Conservation (phyloP, 2,113 vertebrate genomes). For the Nansenia antarctica region DNA sequence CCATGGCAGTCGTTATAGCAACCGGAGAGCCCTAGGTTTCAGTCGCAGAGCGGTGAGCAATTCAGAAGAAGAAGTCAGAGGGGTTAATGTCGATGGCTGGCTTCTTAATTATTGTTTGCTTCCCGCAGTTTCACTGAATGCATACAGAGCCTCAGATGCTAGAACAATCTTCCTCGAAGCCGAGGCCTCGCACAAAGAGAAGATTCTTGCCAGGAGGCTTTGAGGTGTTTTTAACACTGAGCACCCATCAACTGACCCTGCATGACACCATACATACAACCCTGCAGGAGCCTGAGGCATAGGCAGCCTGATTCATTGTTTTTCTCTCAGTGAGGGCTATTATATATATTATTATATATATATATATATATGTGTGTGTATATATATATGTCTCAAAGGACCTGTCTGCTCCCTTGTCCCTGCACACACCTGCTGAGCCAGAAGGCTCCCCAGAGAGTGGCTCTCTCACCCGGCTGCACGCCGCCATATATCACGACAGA, state of each 20-base stretch:
- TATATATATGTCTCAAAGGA: too few species aligned
- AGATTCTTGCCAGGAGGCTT: not conserved
- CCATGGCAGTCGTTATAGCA: constrained; percentile 67
- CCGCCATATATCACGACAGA: not conserved
- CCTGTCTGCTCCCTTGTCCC: constrained; percentile 14
- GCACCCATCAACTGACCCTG: not conserved
- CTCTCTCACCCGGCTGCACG: not conserved
- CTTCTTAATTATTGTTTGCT: constrained; percentile 29
- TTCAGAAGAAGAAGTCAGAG: constrained; percentile 17
- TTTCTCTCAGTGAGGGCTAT: not conserved
- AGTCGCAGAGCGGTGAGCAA: constrained; percentile 18
- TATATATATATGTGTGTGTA: too few species aligned
- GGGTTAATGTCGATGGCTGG: constrained; percentile 47
- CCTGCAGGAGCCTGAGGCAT: not conserved
- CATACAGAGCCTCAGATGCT: not conserved
- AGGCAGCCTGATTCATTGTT: not conserved
- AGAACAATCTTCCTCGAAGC: not conserved
- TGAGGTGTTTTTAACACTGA: not conserved
- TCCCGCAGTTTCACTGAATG: not conserved
- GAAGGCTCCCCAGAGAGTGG: not conserved
- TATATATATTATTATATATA: too few species aligned
- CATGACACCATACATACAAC: not conserved
- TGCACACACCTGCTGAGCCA: constrained; percentile 16
- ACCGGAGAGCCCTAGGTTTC: constrained; percentile 44
- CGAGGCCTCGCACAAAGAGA: not conserved